A percentile compares a stretch with the other conserved stretches of the same genome.
Evolutionary conservation across 2,113 vertebrate species (phyloP).

Genomic region (Cyprinodon variegatus): DNA sequence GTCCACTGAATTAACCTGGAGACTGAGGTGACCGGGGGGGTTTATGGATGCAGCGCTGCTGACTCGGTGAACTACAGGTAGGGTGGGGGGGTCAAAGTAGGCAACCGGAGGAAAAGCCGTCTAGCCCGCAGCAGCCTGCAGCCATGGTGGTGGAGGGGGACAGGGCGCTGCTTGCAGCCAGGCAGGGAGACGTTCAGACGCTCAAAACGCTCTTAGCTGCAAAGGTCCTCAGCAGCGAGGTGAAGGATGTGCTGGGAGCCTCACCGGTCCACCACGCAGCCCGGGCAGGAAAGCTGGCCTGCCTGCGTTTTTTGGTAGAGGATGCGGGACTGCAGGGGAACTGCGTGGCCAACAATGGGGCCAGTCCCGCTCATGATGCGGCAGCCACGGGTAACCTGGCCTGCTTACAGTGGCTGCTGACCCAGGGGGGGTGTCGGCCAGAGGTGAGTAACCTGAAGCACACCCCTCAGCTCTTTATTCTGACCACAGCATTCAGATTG

Average conservation of each 20-base stretch:
- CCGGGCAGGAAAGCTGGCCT: conserved; percentile 85
- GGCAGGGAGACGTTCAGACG: conserved; percentile 86
- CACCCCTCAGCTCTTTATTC: not conserved
- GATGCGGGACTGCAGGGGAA: conserved; percentile 82
- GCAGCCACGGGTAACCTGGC: conserved; percentile 92
- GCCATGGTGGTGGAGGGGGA: conserved; percentile 83
- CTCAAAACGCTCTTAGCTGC: conserved; percentile 79
- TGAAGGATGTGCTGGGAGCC: conserved; percentile 86
- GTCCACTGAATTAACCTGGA: not conserved
- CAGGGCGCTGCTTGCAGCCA: conserved; percentile 83
- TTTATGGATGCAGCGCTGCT: conserved; percentile 29
- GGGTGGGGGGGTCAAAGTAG: conserved; percentile 16
- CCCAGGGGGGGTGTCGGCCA: conserved; percentile 85
- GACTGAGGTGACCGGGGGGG: conserved; percentile 34
- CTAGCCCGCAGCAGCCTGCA: conserved; percentile 9
- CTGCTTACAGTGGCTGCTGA: conserved; percentile 93
- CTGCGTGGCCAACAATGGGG: conserved; percentile 87
- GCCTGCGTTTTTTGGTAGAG: conserved; percentile 89
- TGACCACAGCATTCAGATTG: not conserved
- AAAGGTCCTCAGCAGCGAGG: conserved; percentile 73
- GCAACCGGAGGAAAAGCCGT: conserved; percentile 9
- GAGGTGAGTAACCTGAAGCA: conserved; percentile 79
- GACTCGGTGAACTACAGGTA: conserved; percentile 43
- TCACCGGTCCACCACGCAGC: conserved; percentile 90
- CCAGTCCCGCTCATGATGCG: conserved; percentile 92